Evolutionary conservation across 1,140 invertebrate species (phyloP), one percentile per base, ranked within the genome.

Genomic region (Ceratoteleas bidentatus): DNA sequence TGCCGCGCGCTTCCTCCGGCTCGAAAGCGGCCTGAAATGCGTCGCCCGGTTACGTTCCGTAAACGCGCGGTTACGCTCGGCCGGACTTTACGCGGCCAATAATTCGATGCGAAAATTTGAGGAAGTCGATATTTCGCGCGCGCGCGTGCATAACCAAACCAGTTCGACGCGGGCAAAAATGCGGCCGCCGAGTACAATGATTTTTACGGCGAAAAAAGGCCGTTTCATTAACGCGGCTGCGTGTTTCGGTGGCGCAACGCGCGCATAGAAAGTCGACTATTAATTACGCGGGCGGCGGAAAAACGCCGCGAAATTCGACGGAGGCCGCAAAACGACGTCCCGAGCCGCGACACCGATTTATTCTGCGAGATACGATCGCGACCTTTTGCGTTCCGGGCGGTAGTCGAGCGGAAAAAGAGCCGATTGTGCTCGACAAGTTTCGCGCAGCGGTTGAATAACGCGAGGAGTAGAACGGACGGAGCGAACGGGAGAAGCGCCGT

Each of bases 81-180:
- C 36, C 16, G 38, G 14, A 32, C 68, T 80, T 73, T 62, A 73
- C 62, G 68, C 56, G 16, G 47, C 50, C 57, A 62, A 54, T 80
- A 79, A 80, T 80, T 62, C 24, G 50, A 68, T 62, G 57, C 45
- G 62, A 80, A 68, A 73, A 80, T 68, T 73, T 62, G 62, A 50
- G 49, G 62, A 80, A 80, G 45, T 80, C 69, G 64, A 72, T 74
- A 80, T 74, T 73, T 68, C 73, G 36, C 40, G 40, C 40, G 8
- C 40, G 62, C 64, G 62, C 61, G 57, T 79, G 73, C 64, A 80
- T 80, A 80, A 80, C 57, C 24, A 69, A 69, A 74, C 77, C 45
- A n/a, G 68, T 80, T 14, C 50, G 14, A 15, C 50, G 43, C 38
- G 3, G 33, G 38, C 32, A 72, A 65, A 78, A 77, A 65, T 16